Evolutionary conservation across 2,113 vertebrate genomes (phyloP).

Genomic region (Todiramphus saurophagus): DNA sequence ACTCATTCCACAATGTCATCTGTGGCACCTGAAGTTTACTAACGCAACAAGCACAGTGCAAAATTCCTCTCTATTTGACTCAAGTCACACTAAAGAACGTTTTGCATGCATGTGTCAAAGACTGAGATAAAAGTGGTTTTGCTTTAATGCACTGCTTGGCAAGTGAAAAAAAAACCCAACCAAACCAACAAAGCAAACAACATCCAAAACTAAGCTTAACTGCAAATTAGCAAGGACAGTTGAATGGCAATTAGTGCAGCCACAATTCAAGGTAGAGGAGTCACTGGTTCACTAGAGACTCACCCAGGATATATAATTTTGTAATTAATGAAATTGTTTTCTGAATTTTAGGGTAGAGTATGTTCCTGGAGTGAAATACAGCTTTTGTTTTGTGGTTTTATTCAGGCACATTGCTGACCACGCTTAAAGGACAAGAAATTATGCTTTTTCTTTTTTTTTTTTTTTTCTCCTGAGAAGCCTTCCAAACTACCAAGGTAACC

Average conservation of each 20-base stretch:
- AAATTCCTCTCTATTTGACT: not conserved
- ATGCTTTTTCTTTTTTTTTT: not conserved
- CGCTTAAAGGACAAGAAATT: not conserved
- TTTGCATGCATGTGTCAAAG: not conserved
- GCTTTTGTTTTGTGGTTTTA: not conserved
- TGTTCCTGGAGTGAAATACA: not conserved
- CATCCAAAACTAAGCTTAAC: not conserved
- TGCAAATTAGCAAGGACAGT: not conserved
- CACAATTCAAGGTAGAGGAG: not conserved
- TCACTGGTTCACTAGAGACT: not conserved
- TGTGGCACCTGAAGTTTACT: not conserved
- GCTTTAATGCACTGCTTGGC: not conserved
- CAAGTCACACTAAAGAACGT: rapidly evolving
- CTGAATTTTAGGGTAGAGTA: not conserved
- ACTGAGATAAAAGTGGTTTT: not conserved
- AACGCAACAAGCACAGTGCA: not conserved
- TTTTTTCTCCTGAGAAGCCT: not conserved
- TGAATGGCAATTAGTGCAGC: not conserved
- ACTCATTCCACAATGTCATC: not conserved
- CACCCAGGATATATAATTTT: not conserved
- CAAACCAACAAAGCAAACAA: not conserved
- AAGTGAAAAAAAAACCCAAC: not conserved
- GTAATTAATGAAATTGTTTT: not conserved
- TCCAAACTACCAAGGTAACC: not conserved
- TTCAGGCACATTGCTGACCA: not conserved